Conservation (phyloP, 2,888 invertebrate genomes). For the Julus scandinavius region DNA sequence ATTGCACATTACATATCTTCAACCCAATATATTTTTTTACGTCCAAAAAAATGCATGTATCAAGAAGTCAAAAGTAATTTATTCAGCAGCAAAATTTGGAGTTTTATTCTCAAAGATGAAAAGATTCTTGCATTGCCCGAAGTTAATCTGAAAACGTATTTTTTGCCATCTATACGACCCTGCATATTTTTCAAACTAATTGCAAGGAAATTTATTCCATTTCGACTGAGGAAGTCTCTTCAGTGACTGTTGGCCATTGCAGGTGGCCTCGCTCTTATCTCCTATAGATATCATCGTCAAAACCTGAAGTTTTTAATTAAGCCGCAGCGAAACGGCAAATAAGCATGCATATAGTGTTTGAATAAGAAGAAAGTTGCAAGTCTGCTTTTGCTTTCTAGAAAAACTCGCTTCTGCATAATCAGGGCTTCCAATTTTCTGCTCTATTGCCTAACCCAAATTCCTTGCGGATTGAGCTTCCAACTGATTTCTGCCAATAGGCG, state of each 20-base stretch:
- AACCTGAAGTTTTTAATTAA: slow-evolving; percentile 12
- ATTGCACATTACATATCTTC: too few species aligned
- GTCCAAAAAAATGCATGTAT: too few species aligned
- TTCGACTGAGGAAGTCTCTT: background rate
- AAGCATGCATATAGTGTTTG: background rate
- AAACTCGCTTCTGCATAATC: background rate
- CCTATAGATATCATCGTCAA: background rate
- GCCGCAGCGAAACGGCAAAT: slow-evolving; percentile 9
- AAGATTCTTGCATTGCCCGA: background rate
- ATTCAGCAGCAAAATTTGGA: too few species aligned
- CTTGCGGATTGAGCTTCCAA: background rate
- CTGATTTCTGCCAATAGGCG: background rate
- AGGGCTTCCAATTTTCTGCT: slow-evolving; percentile 21
- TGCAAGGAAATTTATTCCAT: background rate
- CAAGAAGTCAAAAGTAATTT: too few species aligned
- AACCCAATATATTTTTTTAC: too few species aligned
- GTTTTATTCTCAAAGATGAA: too few species aligned
- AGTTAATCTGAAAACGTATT: background rate
- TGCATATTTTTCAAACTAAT: background rate
- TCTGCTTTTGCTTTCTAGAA: background rate
- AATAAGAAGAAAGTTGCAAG: background rate
- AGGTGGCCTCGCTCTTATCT: background rate
- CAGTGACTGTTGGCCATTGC: background rate
- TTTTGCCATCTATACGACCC: background rate
- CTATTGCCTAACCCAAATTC: slow-evolving; percentile 9